Percentiles rank a stretch among this genome's conserved stretches.
phyloP scores from a whole-genome alignment of 2,888 invertebrate genomes.

The Nomada goodeniana region DNA sequence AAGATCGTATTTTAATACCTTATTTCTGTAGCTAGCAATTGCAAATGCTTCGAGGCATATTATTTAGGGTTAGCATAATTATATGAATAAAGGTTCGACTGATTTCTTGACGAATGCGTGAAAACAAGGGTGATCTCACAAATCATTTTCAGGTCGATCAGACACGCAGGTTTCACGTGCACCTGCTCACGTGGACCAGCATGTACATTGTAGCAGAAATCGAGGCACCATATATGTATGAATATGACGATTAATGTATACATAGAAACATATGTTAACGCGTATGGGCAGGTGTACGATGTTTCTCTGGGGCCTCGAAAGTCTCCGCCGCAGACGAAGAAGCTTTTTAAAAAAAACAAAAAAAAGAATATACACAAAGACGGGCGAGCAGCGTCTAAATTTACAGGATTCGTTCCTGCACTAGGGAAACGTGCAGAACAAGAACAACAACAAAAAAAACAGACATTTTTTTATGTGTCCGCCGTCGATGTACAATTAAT shows the following conservation, averaged over 20 bases:
- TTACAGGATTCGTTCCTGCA: constrained; percentile 60
- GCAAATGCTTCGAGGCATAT: background rate
- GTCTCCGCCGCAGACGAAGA: constrained; percentile 28
- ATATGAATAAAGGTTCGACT: background rate
- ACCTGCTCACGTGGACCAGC: constrained; percentile 43
- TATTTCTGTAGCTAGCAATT: background rate
- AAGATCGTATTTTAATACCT: constrained; percentile 17
- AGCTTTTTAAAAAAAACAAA: background rate
- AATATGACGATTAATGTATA: constrained; percentile 52
- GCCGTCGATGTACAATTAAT: constrained; percentile 48
- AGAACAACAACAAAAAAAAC: background rate
- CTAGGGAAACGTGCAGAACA: constrained; percentile 29
- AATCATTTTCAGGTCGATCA: background rate
- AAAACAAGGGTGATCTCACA: background rate
- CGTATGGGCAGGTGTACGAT: constrained; percentile 46
- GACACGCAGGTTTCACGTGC: constrained; percentile 21
- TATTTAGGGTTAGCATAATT: constrained; percentile 4
- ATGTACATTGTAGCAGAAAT: constrained; percentile 44
- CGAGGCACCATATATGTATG: constrained; percentile 30
- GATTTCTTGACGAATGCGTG: constrained; percentile 10
- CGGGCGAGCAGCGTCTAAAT: constrained; percentile 21
- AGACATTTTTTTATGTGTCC: constrained; percentile 20
- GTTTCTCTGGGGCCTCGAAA: background rate
- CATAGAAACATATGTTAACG: constrained; percentile 39
- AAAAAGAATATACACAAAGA: background rate